phyloP scores from a whole-genome alignment of 2,888 invertebrate species.

The Xestia sexstrigata region DNA sequence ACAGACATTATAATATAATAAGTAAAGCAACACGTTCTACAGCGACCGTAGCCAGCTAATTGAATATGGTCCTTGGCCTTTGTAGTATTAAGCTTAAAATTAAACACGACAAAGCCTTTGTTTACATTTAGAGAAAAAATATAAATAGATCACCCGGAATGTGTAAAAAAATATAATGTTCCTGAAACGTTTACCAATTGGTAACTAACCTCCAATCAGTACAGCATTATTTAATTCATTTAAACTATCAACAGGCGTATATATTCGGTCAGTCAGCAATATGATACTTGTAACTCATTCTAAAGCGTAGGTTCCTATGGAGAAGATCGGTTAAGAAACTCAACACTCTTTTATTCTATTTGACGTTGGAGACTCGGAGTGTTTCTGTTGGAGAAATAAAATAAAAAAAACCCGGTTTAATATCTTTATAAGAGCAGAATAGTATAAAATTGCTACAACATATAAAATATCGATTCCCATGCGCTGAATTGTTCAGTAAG shows the following conservation, averaged over 20 bases:
- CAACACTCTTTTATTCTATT: background rate
- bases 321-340: background rate
- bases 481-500: conserved; percentile 21
- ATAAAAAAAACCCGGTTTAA: background rate
- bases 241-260: background rate
- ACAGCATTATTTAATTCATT: background rate
- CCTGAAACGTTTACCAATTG: background rate
- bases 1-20: background rate
- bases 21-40: background rate
- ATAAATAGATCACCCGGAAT: background rate
- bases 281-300: background rate
- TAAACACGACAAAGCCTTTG: background rate
- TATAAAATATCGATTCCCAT: conserved; percentile 1
- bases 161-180: background rate
- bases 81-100: background rate
- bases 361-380: background rate
- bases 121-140: background rate
- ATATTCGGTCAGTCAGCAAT: background rate
- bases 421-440: background rate
- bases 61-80: background rate
- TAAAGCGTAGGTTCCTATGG: background rate
- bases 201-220: background rate
- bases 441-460: background rate
- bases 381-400: background rate
- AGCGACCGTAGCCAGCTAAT: background rate